Base-by-base conservation (phyloP, 2,797 vertebrate genomes). In the Malurus leucopterus region DNA sequence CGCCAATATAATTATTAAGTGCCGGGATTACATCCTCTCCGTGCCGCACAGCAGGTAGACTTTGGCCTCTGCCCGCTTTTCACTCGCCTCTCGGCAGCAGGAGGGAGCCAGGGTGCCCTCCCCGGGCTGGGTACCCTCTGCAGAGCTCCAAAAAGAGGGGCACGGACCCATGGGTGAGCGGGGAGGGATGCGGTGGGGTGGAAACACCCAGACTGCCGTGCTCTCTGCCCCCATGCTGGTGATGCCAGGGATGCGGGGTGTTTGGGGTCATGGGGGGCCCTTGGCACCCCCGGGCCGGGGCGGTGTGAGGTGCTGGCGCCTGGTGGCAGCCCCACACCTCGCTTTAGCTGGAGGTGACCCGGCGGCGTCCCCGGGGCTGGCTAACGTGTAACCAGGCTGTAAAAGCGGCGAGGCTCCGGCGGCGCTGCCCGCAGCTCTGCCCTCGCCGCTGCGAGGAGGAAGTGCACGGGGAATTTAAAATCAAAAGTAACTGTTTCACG, bases 141-240 rank as follows among this genome's bases (percentile, higher is more conserved):
- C 2, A 1, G 41, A 0, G 0, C 50, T 62, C 73, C 40, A 20
- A 58, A 78, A 68, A 0, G 1, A 86, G 67, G 24, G 15, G 8
- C 34, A 19, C 0, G 2, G 43, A 32, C 8, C 22, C 0, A 0
- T 3, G 53, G 23, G 46, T 36, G 51, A 53, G 11, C 0, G 0
- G n/a, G 26, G 22, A 0, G 7, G 62, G 34, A 11, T 3, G 11
- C 0, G 5, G 6, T 12, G 19, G 15, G 8, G 24, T 58, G 15
- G 30, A 5, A 26, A 38, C 46, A 53, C 4, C 62, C 74, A 27
- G 9, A 32, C 4, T 4, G 3, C 13, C 7, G 26, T 40, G 49
- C 80, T 53, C 2, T 0, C 16, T 62, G 18, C 29, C 4, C 29
- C 10, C 2, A 0, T 3, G 8, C 15, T 1, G 3, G 11, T 5